Evolutionary conservation across 2,888 invertebrate genomes (phyloP).

Genomic region (Byasa hedistus): DNA sequence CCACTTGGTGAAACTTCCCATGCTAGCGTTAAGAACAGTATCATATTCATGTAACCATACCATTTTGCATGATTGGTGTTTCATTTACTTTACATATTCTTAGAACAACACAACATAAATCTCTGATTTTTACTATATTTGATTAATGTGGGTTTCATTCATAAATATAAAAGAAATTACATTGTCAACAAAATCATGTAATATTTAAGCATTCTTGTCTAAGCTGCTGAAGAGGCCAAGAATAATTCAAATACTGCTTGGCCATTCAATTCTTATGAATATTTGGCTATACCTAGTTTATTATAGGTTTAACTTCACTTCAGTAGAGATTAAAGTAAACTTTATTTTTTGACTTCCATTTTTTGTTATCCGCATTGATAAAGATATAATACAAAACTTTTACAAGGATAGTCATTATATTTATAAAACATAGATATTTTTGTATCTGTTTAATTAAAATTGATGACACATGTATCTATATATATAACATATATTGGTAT

Average conservation of each 20-base stretch:
- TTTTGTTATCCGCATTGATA: no score
- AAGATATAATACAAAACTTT: no score
- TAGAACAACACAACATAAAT: neutral
- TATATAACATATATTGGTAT: neutral
- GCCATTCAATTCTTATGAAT: neutral
- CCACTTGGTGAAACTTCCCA: neutral
- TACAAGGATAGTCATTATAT: neutral
- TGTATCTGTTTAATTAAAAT: neutral
- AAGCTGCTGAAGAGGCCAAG: neutral
- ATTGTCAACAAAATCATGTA: neutral
- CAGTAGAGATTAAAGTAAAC: no score
- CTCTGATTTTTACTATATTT: neutral
- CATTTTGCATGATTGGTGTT: conserved; percentile 22
- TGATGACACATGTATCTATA: neutral
- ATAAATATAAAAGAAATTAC: neutral
- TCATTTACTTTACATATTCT: neutral
- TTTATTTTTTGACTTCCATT: no score
- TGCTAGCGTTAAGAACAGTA: conserved; percentile 6
- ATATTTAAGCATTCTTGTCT: neutral
- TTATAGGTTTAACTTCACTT: no score
- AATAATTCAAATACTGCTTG: neutral
- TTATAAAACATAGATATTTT: neutral
- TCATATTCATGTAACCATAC: conserved; percentile 12
- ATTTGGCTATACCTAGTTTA: neutral
- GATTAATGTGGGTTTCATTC: neutral